Conservation (phyloP, 2,888 invertebrate genomes). For the Amblyteles armatorius region DNA sequence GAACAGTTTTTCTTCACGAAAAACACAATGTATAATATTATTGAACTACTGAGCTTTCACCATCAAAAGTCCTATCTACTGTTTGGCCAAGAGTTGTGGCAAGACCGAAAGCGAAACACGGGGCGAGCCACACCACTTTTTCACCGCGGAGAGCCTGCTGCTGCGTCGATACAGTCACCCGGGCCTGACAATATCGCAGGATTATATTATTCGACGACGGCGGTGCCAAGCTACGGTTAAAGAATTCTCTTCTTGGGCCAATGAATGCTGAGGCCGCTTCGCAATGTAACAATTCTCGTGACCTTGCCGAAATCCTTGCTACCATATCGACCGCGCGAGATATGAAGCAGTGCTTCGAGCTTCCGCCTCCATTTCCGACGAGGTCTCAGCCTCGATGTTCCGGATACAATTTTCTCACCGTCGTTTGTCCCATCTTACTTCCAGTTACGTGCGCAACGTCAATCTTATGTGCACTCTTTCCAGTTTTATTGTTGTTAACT, state of each 20-base stretch:
- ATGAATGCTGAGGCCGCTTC: not conserved
- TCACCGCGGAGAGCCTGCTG: conserved; percentile 39
- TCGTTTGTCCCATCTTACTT: conserved; percentile 16
- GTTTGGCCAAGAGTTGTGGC: conserved; percentile 68
- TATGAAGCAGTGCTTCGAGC: not conserved
- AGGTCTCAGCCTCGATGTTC: conserved; percentile 26
- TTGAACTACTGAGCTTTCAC: conserved; percentile 68
- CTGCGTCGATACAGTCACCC: conserved; percentile 63
- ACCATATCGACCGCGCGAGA: conserved; percentile 13
- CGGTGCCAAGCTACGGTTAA: not conserved
- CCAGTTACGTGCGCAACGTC: conserved; percentile 65
- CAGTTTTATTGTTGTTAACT: conserved; percentile 78
- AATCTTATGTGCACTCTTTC: conserved; percentile 73
- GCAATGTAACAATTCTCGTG: not conserved
- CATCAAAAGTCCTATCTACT: conserved; percentile 75
- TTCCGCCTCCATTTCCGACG: not conserved
- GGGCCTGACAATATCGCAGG: conserved; percentile 7
- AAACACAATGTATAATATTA: conserved; percentile 63
- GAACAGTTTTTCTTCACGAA: conserved; percentile 45
- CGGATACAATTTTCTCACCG: not conserved
- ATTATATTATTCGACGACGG: conserved; percentile 8
- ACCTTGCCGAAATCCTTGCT: conserved; percentile 44
- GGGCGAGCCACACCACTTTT: conserved; percentile 54
- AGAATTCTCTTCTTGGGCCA: conserved; percentile 6
- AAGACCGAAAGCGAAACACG: conserved; percentile 72